phyloP scores from a whole-genome alignment of 2,113 vertebrate genomes.

The Odocoileus virginianus region DNA sequence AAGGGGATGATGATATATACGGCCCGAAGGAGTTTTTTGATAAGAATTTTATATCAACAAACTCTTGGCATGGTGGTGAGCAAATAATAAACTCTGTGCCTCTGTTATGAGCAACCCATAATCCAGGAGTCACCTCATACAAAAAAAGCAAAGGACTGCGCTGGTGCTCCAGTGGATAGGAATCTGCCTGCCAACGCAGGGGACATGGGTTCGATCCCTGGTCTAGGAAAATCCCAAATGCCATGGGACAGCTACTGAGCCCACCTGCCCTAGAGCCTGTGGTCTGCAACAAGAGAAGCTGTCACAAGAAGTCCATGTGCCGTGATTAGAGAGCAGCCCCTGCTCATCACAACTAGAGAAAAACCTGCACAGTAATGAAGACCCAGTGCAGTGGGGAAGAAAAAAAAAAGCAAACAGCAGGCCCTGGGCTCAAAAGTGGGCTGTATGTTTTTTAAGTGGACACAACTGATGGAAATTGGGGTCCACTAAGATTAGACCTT shows the following conservation, averaged over 20 bases:
- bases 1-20: neutral
- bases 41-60: neutral
- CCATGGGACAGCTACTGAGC: neutral
- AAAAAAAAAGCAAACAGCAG: neutral
- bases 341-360: neutral
- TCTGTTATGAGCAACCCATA: neutral
- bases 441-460: neutral
- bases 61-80: neutral
- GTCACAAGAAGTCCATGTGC: fast-evolving
- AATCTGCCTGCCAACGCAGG: neutral
- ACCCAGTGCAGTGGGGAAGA: neutral
- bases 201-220: neutral
- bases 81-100: neutral
- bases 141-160: neutral
- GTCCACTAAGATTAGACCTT: neutral
- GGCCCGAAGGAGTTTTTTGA: neutral
- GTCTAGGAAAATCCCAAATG: neutral
- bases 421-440: neutral
- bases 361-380: neutral
- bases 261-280: neutral
- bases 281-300: neutral
- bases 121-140: neutral
- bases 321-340: fast-evolving
- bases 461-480: neutral
- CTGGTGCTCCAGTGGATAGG: neutral